Evolutionary conservation across 1,140 invertebrate species (phyloP).

Genomic region (Glossosoma conforme): DNA sequence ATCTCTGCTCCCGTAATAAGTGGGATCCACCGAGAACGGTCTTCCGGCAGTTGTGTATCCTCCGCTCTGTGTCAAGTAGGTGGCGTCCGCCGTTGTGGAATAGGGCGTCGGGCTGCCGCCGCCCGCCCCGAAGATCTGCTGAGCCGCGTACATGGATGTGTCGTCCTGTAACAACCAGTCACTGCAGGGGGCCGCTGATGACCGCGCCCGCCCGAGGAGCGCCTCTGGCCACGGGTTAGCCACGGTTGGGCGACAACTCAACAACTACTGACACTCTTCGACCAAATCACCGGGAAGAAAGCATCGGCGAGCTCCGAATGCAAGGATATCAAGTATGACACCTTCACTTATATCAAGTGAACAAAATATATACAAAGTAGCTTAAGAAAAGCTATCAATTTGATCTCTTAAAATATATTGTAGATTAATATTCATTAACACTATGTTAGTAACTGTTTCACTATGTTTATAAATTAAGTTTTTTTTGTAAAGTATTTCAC

Average conservation of each 20-base stretch:
- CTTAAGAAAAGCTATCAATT: no score
- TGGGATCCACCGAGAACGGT: slow-evolving; percentile 42
- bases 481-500: no score
- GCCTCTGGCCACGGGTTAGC: slow-evolving; percentile 29
- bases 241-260: slow-evolving; percentile 17
- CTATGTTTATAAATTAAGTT: no score
- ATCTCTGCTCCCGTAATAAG: slow-evolving; percentile 49
- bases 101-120: slow-evolving; percentile 47
- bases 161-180: slow-evolving; percentile 46
- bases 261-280: slow-evolving; percentile 2
- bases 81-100: slow-evolving; percentile 43
- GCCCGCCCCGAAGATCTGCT: slow-evolving; percentile 47
- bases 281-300: no score
- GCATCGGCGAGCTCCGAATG: no score
- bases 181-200: slow-evolving; percentile 44
- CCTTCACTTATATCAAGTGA: no score
- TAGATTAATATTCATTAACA: no score
- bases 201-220: slow-evolving; percentile 23
- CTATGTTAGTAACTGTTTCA: no score
- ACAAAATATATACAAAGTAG: no score
- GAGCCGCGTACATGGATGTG: slow-evolving; percentile 44
- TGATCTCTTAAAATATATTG: no score
- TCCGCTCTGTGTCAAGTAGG: slow-evolving; percentile 37
- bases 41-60: slow-evolving; percentile 29
- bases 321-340: no score